Percentiles rank a stretch among this genome's conserved stretches.
Evolutionary conservation across 2,888 invertebrate species (phyloP).

Genomic region (Rhyacophila evoluta): DNA sequence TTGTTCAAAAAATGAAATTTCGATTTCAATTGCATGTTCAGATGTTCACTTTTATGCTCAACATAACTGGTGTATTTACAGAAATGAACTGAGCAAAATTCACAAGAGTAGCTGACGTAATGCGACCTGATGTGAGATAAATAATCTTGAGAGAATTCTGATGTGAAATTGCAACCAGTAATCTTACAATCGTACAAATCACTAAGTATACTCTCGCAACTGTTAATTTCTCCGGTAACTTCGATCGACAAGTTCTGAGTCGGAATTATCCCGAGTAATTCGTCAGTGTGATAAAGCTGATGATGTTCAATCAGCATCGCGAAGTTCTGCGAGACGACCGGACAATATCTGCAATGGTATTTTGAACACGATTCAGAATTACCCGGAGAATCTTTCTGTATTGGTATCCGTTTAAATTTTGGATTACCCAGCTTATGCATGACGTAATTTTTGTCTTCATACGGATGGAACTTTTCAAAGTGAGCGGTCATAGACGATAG

Average conservation of each 20-base stretch:
- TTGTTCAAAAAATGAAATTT: neutral
- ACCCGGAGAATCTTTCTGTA: slow-evolving; percentile 53
- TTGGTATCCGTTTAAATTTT: slow-evolving; percentile 36
- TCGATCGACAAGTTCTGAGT: neutral
- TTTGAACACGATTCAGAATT: slow-evolving; percentile 40
- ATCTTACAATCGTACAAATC: slow-evolving; percentile 38
- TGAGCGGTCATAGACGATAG: slow-evolving; percentile 61
- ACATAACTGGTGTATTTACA: neutral
- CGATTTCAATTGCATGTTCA: neutral
- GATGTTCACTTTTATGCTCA: neutral
- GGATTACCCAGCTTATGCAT: slow-evolving; percentile 58
- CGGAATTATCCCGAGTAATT: slow-evolving; percentile 36
- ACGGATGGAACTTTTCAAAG: slow-evolving; percentile 59
- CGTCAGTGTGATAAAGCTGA: slow-evolving; percentile 13
- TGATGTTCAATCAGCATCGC: slow-evolving; percentile 34
- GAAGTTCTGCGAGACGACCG: neutral
- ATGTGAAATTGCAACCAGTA: slow-evolving; percentile 36
- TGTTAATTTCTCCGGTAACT: slow-evolving; percentile 43
- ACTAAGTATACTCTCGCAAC: neutral
- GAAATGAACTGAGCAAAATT: slow-evolving; percentile 30
- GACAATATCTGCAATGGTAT: slow-evolving; percentile 49
- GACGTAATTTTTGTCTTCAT: slow-evolving; percentile 58
- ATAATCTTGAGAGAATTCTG: neutral
- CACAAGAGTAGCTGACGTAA: slow-evolving; percentile 37
- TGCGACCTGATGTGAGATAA: slow-evolving; percentile 39